Evolutionary conservation across 2,888 invertebrate species (phyloP).

Genomic region (Tricholauxania praeusta): DNA sequence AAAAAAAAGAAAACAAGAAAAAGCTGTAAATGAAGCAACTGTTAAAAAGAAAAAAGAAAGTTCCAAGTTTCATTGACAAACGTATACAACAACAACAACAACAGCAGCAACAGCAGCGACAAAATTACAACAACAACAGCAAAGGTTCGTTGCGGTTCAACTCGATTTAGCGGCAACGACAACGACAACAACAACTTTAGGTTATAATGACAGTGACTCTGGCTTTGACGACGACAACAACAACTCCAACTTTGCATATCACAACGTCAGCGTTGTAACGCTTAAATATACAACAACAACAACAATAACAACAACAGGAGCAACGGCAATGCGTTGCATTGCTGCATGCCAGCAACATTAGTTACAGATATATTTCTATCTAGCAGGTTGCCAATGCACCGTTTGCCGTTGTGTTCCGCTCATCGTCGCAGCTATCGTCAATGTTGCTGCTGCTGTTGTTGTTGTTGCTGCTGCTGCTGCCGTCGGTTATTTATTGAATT

Average conservation of each 20-base stretch:
- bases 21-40: conserved; percentile 13
- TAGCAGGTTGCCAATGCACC: conserved; percentile 38
- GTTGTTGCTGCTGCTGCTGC: conserved; percentile 13
- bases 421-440: not conserved
- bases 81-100: conserved; percentile 11
- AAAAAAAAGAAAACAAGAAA: conserved; percentile 7
- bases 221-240: conserved; percentile 15
- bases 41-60: conserved; percentile 28
- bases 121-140: not conserved
- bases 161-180: conserved; percentile 16
- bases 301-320: no score
- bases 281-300: not conserved
- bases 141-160: conserved; percentile 25
- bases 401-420: not conserved
- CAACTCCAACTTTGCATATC: conserved; percentile 30
- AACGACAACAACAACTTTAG: not conserved
- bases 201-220: no score
- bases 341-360: conserved; percentile 23
- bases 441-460: not conserved
- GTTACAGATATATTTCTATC: conserved; percentile 38
- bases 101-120: not conserved
- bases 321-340: conserved; percentile 7
- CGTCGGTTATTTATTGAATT: conserved; percentile 31
- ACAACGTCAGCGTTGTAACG: not conserved
- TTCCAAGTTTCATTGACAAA: conserved; percentile 36